Base-by-base conservation (phyloP, 23 tunicate genomes). In the Halocynthia aurantium region DNA sequence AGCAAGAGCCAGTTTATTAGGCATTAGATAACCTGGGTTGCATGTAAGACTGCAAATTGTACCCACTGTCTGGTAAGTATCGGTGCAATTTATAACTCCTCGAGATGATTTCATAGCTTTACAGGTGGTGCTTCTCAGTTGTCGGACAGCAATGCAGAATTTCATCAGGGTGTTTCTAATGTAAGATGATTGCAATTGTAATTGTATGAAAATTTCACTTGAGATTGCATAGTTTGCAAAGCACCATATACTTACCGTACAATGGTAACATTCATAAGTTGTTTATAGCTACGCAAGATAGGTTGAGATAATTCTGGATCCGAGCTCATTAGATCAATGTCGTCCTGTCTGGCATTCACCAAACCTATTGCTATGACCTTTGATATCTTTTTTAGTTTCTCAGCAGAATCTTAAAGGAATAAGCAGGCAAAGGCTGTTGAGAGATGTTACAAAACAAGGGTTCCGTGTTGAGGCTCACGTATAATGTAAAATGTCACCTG, bases 351-450 rank as follows among this genome's bases (percentile, higher is more conserved):
- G 6, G 87, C 84, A 62, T 77, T 71, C 13, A 44, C 62, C 7
- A 90, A 52, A 6, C 97, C 97, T 69, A 90, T 85, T 5, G 90
- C 82, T 8, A 83, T 57, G 7, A 90, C 97, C 50, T 76, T 53
- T 6, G 90, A 85, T 7, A 70, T 85, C 44, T 50, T 20, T n/a
- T 81, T 79, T 5, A 90, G 74, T 44, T 56, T 31, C 8, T 64
- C 20, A 6, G 81, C 50, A 10, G 85, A 76, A 19, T 54, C 19
- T 54, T 12, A 10, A 74, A 0, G 22, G 50, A 17, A 72, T 11
- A 12, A 72, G 51, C 50, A 72, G 50, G 50, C 2, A 19, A 55
- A 72, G 13, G 13, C 13, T 56, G 15, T 72, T 50, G 1, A 2
- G 5, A 10, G 76, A 72, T 11, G 17, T 13, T 1, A 55, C 76